These are phyloP conservation scores for Tichodroma muraria DNA, from an alignment of 2,113 vertebrate genomes.

Conservation along the genomic window DNA sequence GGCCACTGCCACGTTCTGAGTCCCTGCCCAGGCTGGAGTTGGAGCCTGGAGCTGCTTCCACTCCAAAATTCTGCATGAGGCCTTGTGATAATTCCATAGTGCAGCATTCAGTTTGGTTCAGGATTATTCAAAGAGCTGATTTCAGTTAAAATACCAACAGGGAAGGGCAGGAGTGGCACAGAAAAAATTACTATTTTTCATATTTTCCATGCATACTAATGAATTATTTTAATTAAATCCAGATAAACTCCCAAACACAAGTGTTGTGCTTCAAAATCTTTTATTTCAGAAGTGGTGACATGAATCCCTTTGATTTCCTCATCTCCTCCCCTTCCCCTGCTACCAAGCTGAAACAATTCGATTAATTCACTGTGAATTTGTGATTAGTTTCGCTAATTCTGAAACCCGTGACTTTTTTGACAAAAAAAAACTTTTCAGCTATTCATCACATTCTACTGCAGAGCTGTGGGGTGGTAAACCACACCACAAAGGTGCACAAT, in stretches of 20 bases:
- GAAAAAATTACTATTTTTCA: neutral
- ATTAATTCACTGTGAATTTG: neutral
- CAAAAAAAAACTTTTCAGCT: neutral
- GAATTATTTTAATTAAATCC: neutral
- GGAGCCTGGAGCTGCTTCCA: neutral
- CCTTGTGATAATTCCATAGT: neutral
- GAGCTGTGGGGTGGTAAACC: neutral
- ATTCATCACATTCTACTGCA: neutral
- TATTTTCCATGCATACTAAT: neutral
- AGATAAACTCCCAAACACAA: neutral
- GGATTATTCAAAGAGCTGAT: neutral
- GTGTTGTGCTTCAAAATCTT: neutral
- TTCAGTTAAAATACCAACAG: neutral
- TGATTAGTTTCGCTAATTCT: neutral
- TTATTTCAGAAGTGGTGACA: neutral
- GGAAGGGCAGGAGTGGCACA: neutral
- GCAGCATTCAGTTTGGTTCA: neutral
- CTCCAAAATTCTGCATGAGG: neutral
- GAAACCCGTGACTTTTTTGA: neutral
- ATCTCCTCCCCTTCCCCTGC: neutral
- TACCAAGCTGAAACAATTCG: neutral
- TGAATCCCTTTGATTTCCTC: neutral
- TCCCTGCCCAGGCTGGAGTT: neutral
- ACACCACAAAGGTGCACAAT: neutral
- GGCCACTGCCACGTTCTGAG: neutral